phyloP scores from a whole-genome alignment of 2,888 invertebrate genomes.

The Athalia rosae region DNA sequence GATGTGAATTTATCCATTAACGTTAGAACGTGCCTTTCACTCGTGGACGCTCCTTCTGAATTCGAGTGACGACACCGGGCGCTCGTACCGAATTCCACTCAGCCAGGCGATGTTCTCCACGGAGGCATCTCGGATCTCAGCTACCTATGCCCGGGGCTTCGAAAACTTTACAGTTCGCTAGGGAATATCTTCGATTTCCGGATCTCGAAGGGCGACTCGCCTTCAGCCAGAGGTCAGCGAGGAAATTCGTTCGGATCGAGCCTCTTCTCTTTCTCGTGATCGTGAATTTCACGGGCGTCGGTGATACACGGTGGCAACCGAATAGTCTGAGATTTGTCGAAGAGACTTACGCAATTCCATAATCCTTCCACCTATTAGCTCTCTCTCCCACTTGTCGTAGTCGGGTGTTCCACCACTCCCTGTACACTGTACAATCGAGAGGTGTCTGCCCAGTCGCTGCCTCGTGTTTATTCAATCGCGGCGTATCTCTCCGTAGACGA shows the following conservation, averaged over 20 bases:
- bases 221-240: background rate
- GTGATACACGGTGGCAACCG: too few relatives aligned
- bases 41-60: too few relatives aligned
- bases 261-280: too few relatives aligned
- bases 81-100: background rate
- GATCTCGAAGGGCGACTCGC: background rate
- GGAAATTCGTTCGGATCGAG: slow-evolving; percentile 2
- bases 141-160: background rate
- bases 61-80: slow-evolving; percentile 20
- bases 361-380: background rate
- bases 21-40: too few relatives aligned
- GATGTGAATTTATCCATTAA: too few relatives aligned
- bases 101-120: slow-evolving; percentile 19
- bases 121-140: slow-evolving; percentile 15
- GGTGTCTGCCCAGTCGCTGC: slow-evolving; percentile 3
- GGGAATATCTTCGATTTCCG: background rate
- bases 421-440: slow-evolving; percentile 2
- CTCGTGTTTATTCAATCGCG: slow-evolving; percentile 19
- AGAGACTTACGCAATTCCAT: background rate
- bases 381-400: slow-evolving; percentile 9
- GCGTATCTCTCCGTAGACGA: background rate
- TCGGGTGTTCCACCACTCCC: slow-evolving; percentile 36
- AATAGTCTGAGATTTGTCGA: too few relatives aligned
- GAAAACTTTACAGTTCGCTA: slow-evolving; percentile 11
- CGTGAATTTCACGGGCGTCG: too few relatives aligned